Conservation (phyloP, 2,797 vertebrate species). For the Helicolenus hilgendorfi region DNA sequence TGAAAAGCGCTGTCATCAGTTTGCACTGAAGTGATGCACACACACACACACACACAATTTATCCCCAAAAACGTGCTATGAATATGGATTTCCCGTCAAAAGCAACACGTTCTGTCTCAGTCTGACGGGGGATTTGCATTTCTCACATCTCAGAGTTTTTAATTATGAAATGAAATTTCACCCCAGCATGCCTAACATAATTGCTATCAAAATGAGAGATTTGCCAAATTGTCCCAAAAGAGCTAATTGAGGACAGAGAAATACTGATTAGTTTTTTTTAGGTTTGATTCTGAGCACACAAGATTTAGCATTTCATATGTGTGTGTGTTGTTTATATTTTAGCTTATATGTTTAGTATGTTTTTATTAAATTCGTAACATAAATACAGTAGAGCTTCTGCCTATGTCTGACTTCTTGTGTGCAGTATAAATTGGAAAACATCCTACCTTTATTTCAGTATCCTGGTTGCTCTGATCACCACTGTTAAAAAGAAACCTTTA, state of each 20-base stretch:
- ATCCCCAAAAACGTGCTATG: slow-evolving; percentile 24
- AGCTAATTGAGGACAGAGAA: slow-evolving; percentile 45
- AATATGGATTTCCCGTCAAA: slow-evolving; percentile 62
- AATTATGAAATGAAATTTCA: slow-evolving; percentile 67
- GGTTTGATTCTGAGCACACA: slow-evolving; percentile 1
- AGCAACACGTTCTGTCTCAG: slow-evolving; percentile 26
- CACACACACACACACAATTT: background rate
- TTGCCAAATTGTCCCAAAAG: slow-evolving; percentile 63
- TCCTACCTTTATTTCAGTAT: background rate
- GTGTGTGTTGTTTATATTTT: background rate
- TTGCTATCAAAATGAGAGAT: slow-evolving; percentile 71
- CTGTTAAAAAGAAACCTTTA: background rate
- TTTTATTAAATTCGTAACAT: background rate
- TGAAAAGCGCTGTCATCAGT: background rate
- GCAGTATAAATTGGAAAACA: background rate
- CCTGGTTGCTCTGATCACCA: background rate
- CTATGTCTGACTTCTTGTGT: background rate
- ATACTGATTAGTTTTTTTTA: slow-evolving; percentile 20
- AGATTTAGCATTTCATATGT: slow-evolving; percentile 2
- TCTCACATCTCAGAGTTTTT: slow-evolving; percentile 66
- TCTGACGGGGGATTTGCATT: slow-evolving; percentile 68
- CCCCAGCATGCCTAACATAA: slow-evolving; percentile 48
- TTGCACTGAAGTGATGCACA: slow-evolving; percentile 7
- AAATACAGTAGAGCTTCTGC: background rate
- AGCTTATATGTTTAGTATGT: background rate